A percentile compares a stretch with the other conserved stretches of the same genome.
These are phyloP conservation scores for Champsocephalus gunnari DNA, from an alignment of 2,797 vertebrate genomes.

Conservation along the genomic window DNA sequence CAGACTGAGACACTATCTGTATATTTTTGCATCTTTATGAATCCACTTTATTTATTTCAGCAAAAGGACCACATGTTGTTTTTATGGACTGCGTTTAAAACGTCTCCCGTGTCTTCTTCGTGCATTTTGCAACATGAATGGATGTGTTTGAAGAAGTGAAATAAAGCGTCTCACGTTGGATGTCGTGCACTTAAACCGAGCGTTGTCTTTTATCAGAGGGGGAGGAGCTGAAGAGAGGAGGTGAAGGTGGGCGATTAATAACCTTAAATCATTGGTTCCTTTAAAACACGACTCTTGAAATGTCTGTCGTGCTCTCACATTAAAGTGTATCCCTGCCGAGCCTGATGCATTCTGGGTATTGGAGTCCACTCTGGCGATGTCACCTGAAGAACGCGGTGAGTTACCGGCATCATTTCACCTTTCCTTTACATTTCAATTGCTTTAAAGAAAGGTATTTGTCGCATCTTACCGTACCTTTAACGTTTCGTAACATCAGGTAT, in stretches of 20 bases:
- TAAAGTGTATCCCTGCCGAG: neutral
- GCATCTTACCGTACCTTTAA: too few species aligned
- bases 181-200: slow-evolving; percentile 39
- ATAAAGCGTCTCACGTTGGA: slow-evolving; percentile 70
- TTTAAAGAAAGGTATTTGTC: too few species aligned
- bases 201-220: slow-evolving; percentile 11
- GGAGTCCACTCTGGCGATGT: slow-evolving; percentile 16
- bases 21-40: slow-evolving; percentile 65
- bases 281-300: too few species aligned
- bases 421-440: too few species aligned
- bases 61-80: neutral
- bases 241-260: too few species aligned
- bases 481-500: too few species aligned
- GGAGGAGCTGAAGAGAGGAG: too few species aligned
- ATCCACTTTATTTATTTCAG: slow-evolving; percentile 41
- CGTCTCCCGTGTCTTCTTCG: slow-evolving; percentile 24
- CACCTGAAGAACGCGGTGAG: neutral
- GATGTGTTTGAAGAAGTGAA: slow-evolving; percentile 67
- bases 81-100: slow-evolving; percentile 4
- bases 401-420: neutral
- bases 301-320: too few species aligned
- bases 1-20: slow-evolving; percentile 59
- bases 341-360: slow-evolving; percentile 42
- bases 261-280: too few species aligned
- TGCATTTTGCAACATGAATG: slow-evolving; percentile 37